phyloP scores from a whole-genome alignment of 2,113 vertebrate species.

The Gallinago paraguaiae region DNA sequence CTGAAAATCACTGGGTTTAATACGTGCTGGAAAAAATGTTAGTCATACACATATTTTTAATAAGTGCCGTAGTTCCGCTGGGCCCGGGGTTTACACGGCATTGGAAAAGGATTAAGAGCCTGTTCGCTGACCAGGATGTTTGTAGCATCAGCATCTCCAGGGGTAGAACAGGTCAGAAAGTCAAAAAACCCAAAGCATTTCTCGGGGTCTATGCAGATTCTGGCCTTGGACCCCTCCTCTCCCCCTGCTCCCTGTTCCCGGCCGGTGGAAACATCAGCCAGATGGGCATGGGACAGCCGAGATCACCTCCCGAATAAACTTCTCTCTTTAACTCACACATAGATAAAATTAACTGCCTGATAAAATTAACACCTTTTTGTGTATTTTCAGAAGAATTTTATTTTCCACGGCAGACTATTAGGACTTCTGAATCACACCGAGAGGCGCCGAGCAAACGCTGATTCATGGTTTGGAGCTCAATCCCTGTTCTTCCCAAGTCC shows the following conservation, averaged over 20 bases:
- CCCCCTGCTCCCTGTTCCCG: background rate
- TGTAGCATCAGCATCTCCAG: background rate
- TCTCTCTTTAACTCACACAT: background rate
- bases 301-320: background rate
- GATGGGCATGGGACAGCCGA: background rate
- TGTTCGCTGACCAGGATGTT: background rate
- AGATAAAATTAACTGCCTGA: background rate
- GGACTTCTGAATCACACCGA: background rate
- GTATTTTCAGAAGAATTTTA: background rate
- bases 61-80: background rate
- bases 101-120: background rate
- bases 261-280: background rate
- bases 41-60: background rate
- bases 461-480: background rate
- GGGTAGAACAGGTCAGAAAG: background rate
- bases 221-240: background rate
- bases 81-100: background rate
- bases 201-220: background rate
- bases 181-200: background rate
- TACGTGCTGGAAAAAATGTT: background rate
- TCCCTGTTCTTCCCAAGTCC: background rate
- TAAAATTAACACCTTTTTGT: background rate
- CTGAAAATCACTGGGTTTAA: background rate
- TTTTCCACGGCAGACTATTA: background rate
- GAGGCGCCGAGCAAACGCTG: background rate